phyloP scores from a whole-genome alignment of 2,797 vertebrate species.

The Pteronotus mesoamericanus region DNA sequence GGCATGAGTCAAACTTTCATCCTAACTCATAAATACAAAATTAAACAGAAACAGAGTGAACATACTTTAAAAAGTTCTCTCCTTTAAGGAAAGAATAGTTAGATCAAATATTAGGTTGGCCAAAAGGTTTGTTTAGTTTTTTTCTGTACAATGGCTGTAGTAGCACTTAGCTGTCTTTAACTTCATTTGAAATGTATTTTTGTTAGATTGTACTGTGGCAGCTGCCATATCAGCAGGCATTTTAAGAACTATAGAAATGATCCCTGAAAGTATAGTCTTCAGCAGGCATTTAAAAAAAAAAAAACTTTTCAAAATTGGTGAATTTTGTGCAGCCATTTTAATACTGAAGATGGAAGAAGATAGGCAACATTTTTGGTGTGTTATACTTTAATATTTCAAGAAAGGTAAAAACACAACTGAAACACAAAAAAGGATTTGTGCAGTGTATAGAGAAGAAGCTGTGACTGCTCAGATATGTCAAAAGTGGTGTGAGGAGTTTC shows the following conservation, averaged over 20 bases:
- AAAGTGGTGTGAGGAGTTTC: background rate
- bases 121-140: background rate
- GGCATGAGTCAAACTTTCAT: background rate
- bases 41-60: constrained; percentile 8
- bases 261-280: too few relatives aligned
- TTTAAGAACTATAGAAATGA: too few relatives aligned
- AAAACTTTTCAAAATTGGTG: background rate
- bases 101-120: background rate
- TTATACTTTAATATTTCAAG: background rate
- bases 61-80: background rate
- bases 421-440: background rate
- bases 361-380: background rate
- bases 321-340: background rate
- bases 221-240: background rate
- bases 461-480: background rate
- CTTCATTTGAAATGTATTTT: background rate
- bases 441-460: too few relatives aligned
- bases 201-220: background rate
- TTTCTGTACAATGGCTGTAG: background rate
- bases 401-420: background rate
- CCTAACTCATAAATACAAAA: constrained; percentile 13
- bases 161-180: background rate
- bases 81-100: background rate
- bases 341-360: background rate
- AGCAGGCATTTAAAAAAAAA: background rate